Base-by-base conservation (phyloP, 1,140 invertebrate genomes). In the Formica selysi region DNA sequence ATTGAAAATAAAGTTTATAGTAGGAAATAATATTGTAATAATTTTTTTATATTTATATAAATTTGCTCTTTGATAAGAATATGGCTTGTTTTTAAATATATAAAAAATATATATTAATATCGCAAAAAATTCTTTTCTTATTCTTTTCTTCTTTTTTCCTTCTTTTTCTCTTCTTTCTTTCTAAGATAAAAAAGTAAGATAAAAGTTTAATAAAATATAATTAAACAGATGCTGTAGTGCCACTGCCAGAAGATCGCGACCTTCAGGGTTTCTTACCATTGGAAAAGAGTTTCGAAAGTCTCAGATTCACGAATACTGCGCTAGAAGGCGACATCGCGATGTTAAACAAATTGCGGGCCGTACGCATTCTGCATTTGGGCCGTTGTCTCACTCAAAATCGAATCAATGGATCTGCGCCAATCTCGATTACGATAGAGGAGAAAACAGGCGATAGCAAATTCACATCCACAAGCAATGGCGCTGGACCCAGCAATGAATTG, bases 241-340 rank as follows among this genome's bases (percentile, higher is more conserved):
- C 98, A 44, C 94, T 98, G 70, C 96, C 97, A 38, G 97, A 98
- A 95, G 98, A 98, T 93, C 96, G 96, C 92, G 97, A 98, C 92
- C 94, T 98, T 26, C 96, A 98, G 92, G 97, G 97, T 29, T 98
- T 98, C 94, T 93, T 97, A 86, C 97, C 97, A 1, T 94, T 98
- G 13, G 96, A 97, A 87, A 95, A 95, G 51, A 95, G 95, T 59
- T 96, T 97, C 84, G 95, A 95, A 36, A 74, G 74, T 22, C 80
- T 94, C n/a, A 89, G 90, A 94, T 96, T 57, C 94, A 96, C 57
- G 93, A 96, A 94, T 90, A 93, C 94, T 38, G 91, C 92, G 83
- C 59, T 93, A 11, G 93, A 94, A 36, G 91, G 85, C 22, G 91
- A 94, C 13, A 29, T 76, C 6, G 76, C 64, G n/a, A 86, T 88